A percentile compares a stretch with the other conserved stretches of the same genome.
Evolutionary conservation across 2,113 vertebrate genomes (phyloP).

Genomic region (Ophthalmolycus amberensis): DNA sequence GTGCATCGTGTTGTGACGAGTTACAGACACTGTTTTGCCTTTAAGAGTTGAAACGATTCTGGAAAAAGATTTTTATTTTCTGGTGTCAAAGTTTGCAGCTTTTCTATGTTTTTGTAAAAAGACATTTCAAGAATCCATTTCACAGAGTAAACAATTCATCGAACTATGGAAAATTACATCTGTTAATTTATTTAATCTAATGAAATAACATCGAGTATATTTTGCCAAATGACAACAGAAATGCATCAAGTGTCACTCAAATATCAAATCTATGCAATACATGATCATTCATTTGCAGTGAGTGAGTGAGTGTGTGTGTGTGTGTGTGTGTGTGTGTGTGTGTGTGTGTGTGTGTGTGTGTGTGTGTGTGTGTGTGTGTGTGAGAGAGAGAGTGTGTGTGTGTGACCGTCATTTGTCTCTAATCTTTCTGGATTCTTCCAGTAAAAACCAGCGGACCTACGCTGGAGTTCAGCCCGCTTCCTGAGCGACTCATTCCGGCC

Average conservation of each 20-base stretch:
- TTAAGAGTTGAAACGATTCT: neutral
- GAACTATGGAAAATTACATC: neutral
- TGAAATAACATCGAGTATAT: too few species aligned
- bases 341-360: slow-evolving; percentile 4
- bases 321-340: neutral
- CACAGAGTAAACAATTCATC: neutral
- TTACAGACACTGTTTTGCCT: neutral
- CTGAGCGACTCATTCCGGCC: neutral
- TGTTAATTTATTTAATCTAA: too few species aligned
- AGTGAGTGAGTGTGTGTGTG: neutral
- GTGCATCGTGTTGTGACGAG: neutral
- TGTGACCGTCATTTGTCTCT: neutral
- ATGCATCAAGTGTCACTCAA: neutral
- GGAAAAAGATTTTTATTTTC: neutral
- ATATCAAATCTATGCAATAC: neutral
- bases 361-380: slow-evolving; percentile 6
- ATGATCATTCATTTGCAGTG: neutral
- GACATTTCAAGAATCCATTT: neutral
- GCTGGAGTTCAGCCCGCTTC: neutral
- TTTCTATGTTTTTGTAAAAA: neutral
- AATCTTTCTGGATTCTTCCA: slow-evolving; percentile 13
- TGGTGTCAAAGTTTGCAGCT: neutral
- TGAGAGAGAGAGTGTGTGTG: neutral
- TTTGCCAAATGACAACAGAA: neutral
- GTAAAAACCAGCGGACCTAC: neutral